Evolutionary conservation across 2,113 vertebrate genomes (phyloP).

Genomic region (Paramisgurnus dabryanus): DNA sequence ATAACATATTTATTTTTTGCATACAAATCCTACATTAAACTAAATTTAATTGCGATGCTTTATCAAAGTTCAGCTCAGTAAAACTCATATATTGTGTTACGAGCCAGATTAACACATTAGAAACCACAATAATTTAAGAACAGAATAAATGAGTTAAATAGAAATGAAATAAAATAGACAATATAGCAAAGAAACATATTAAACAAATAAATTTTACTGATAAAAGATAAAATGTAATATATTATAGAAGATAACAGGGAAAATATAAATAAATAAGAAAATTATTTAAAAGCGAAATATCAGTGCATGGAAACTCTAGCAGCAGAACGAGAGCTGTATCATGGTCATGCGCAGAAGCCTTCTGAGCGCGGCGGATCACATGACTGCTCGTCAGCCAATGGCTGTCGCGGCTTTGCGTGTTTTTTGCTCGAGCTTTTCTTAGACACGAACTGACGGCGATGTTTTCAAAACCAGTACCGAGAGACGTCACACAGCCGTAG

Average conservation of each 20-base stretch:
- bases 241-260: neutral
- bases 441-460: conserved; percentile 73
- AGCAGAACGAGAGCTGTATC: conserved; percentile 42
- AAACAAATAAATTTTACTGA: neutral
- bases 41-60: too few species aligned
- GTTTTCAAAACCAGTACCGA: conserved; percentile 76
- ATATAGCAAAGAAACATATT: neutral
- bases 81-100: neutral
- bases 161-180: neutral
- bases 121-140: neutral
- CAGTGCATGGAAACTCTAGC: neutral
- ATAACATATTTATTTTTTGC: too few species aligned
- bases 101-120: neutral
- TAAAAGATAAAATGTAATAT: neutral
- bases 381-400: conserved; percentile 68
- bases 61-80: too few species aligned
- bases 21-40: too few species aligned
- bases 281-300: neutral
- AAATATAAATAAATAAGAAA: neutral
- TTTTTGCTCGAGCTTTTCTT: conserved; percentile 75
- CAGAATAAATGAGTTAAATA: too few species aligned
- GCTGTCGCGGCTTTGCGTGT: conserved; percentile 55
- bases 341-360: conserved; percentile 61
- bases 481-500: conserved; percentile 73
- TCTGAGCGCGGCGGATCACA: conserved; percentile 66